Base-by-base conservation (phyloP, 2,113 vertebrate genomes). In the Pollachius pollachius region DNA sequence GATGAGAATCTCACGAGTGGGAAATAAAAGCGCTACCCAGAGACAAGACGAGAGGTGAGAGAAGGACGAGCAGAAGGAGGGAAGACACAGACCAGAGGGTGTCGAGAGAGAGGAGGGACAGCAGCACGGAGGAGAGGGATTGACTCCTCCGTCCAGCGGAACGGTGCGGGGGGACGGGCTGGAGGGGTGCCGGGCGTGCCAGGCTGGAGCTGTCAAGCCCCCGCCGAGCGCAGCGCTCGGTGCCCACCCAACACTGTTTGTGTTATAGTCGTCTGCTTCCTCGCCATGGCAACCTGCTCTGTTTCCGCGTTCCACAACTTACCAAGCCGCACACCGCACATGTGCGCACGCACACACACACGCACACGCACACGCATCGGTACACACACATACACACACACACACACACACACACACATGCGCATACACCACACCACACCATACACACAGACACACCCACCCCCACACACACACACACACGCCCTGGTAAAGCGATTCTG, bases 221-320 rank as follows among this genome's bases (percentile, higher is more conserved):
- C 82, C 80, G 66, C 77, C 69, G 67, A 78, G 82, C 67, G 79
- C 74, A 84, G 67, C 69, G 30, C 70, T 65, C 59, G 27, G 85
- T 86, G 85, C 83, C 27, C 82, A 85, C 86, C 85, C 73, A 75
- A 79, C 75, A 79, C 71, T 88, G 79, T 91, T 88, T 90, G 76
- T 89, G 83, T 89, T 90, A 88, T 78, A 85, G 82, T 85, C 76
- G 79, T 67, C 65, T 52, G 68, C 71, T 85, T 81, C 62, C 76
- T 88, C 67, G 84, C 82, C 89, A 89, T 92, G 88, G 87, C 79
- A 91, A 91, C 91, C 74, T 77, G 60, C 70, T 80, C 68, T 67
- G 70, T 80, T 89, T 84, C 65, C 76, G 75, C 57, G 74, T 65
- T 67, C 78, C 65, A 52, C 85, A 73, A 76, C 41, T 13, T 48